A percentile compares a stretch with the other conserved stretches of the same genome.
phyloP scores from a whole-genome alignment of 2,888 invertebrate genomes.

The Spatulosminthurus flaviceps region DNA sequence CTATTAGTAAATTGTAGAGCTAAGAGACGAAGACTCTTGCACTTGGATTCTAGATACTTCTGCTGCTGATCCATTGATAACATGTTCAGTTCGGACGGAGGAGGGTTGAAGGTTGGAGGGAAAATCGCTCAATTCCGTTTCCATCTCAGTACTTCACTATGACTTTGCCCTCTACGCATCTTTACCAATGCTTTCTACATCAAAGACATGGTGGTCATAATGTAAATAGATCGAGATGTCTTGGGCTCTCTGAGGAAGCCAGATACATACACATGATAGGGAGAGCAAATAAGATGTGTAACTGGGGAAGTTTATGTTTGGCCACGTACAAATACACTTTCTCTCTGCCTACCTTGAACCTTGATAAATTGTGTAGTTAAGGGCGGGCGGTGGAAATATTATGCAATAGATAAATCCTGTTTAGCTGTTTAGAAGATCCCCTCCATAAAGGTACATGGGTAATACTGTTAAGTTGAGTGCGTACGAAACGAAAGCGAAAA shows the following conservation, averaged over 20 bases:
- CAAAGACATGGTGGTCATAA: constrained; percentile 18
- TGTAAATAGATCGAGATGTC: constrained; percentile 11
- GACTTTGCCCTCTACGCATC: neutral
- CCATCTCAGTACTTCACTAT: neutral
- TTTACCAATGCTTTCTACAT: neutral
- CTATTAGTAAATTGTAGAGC: constrained; percentile 37
- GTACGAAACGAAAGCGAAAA: no score
- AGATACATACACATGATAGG: neutral
- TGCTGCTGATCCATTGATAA: neutral
- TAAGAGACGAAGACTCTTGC: constrained; percentile 8
- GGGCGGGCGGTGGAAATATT: neutral
- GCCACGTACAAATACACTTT: neutral
- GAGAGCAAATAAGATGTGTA: neutral
- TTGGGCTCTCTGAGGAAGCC: neutral
- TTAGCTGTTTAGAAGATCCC: neutral
- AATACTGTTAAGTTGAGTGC: no score
- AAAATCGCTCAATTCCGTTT: constrained; percentile 18
- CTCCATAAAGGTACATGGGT: no score
- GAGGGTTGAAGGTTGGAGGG: neutral
- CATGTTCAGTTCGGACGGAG: neutral
- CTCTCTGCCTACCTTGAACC: neutral
- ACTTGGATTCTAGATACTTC: neutral
- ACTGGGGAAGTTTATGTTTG: neutral
- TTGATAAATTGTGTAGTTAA: neutral
- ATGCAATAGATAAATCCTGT: constrained; percentile 13